Conservation (phyloP, 2,888 invertebrate species). For the Stenchaetothrips biformis region DNA sequence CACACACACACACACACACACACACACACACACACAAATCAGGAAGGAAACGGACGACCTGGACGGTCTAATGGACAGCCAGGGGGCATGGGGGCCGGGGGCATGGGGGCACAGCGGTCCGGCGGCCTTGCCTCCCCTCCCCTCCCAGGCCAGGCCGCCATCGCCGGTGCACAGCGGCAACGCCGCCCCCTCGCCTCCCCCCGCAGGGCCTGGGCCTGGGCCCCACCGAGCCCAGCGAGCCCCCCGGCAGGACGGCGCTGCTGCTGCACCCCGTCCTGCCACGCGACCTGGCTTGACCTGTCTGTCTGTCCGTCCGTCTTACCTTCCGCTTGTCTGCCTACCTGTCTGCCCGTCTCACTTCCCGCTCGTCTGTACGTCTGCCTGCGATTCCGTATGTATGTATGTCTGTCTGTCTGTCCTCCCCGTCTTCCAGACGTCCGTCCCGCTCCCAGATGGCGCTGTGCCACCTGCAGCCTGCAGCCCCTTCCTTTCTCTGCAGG, state of each 20-base stretch:
- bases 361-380: no score
- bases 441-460: not conserved
- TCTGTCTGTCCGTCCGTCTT: no score
- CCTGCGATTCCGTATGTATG: not conserved
- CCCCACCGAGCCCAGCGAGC: slow-evolving; percentile 6
- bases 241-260: no score
- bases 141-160: not conserved
- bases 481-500: not conserved
- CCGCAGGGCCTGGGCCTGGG: slow-evolving; percentile 27
- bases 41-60: not conserved
- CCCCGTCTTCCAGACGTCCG: not conserved
- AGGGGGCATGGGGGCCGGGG: slow-evolving; percentile 35
- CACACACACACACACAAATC: not conserved
- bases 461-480: not conserved
- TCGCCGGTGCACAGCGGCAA: slow-evolving; percentile 15
- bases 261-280: not conserved
- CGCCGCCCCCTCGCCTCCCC: slow-evolving; percentile 30
- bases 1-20: not conserved
- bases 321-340: no score
- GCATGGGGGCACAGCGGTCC: slow-evolving; percentile 38
- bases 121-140: not conserved
- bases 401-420: not conserved
- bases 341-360: no score
- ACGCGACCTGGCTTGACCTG: no score
- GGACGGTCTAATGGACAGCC: slow-evolving; percentile 14